Base-by-base conservation (phyloP, 2,113 vertebrate species). In the Paratilapia polleni region DNA sequence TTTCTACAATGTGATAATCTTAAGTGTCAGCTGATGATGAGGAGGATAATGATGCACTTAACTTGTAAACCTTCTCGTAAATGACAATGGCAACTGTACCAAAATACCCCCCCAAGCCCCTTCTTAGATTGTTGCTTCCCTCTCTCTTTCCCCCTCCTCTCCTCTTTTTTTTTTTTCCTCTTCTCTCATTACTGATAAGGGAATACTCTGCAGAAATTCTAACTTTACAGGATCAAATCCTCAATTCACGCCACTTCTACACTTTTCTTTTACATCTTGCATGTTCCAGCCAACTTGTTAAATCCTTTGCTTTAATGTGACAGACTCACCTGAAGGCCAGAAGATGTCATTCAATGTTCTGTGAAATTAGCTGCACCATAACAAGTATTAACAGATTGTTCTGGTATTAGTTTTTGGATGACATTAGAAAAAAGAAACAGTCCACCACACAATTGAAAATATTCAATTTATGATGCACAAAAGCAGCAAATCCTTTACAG, bases 1-100 rank as follows among this genome's bases (percentile, higher is more conserved):
- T 70, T 70, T 92, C 88, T 95, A 94, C 94, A 94, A 95, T 94
- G 93, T 94, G 93, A 96, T 93, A 70, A 96, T 96, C 93, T n/a
- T 94, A 83, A 90, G 92, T 22, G 11, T 89, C 76, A 41, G 49
- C 83, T 93, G 87, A 84, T 76, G 85, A 89, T 47, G 84, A 84
- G 19, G 66, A 82, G 83, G 74, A 85, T 20, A 64, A 84, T 81
- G 81, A 96, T 94, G 94, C 95, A 95, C 96, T 96, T 96, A 95
- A 86, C 78, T 93, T 93, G 95, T 94, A 95, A 96, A 96, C 77
- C 83, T 89, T 88, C 87, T 91, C 66, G 60, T 74, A 87, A 93
- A 89, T 77, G 77, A 91, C 83, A 82, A 90, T 85, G 80, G 88
- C 82, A 91, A 94, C 89, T 88, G 89, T 90, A 94, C 92, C 94